phyloP scores from a whole-genome alignment of 2,113 vertebrate genomes.

The Sinosuthora webbiana region DNA sequence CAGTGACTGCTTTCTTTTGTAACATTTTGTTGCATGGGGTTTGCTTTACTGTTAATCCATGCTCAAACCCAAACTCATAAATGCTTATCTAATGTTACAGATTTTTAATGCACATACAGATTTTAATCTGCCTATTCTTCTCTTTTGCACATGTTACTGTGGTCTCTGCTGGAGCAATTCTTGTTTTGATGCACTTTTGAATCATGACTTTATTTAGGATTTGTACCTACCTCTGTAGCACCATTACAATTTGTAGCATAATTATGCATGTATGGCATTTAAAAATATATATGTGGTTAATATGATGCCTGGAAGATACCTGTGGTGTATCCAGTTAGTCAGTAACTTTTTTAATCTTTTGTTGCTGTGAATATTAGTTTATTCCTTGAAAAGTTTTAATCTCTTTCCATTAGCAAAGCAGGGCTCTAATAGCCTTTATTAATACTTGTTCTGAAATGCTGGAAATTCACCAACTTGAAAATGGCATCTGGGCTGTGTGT shows the following conservation, averaged over 20 bases:
- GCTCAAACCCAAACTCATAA: not conserved
- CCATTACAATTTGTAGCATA: not conserved
- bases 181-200: not conserved
- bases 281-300: not conserved
- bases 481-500: not conserved
- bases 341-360: not conserved
- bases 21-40: not conserved
- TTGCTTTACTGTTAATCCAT: conserved; percentile 37
- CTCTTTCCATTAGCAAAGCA: not conserved
- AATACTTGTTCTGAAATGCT: not conserved
- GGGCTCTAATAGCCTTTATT: not conserved
- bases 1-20: not conserved
- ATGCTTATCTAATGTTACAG: not conserved
- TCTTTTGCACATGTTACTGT: not conserved
- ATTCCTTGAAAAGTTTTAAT: not conserved
- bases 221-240: not conserved
- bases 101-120: not conserved
- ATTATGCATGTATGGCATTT: not conserved
- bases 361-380: not conserved
- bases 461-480: not conserved
- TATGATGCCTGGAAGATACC: not conserved
- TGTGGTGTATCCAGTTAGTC: not conserved
- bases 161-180: not conserved
- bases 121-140: not conserved
- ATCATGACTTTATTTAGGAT: not conserved